Evolutionary conservation across 2,797 vertebrate species (phyloP).

Genomic region (Masticophis lateralis): DNA sequence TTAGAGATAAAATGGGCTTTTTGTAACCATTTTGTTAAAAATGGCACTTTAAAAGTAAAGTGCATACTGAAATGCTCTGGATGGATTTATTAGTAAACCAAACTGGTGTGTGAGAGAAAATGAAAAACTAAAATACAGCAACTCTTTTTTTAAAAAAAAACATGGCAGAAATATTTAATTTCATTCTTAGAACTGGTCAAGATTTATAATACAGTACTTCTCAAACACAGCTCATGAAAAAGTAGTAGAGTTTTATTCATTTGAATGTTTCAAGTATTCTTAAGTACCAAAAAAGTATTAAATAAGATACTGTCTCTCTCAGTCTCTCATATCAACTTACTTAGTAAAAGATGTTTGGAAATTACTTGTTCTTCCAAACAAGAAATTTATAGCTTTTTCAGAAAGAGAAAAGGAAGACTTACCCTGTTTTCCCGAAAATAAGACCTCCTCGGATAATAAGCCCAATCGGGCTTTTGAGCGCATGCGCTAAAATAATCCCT

Average conservation of each 20-base stretch:
- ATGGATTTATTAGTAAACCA: accelerated
- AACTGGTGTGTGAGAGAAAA: background rate
- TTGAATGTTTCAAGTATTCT: background rate
- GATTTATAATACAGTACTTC: background rate
- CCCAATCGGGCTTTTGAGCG: too few species aligned
- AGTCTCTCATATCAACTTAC: background rate
- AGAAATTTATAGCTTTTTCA: background rate
- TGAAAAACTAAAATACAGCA: background rate
- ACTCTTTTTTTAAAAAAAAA: background rate
- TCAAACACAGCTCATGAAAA: background rate
- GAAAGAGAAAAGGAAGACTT: background rate
- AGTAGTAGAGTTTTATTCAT: background rate
- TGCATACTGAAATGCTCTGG: background rate
- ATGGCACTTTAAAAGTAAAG: accelerated
- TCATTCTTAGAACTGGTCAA: background rate
- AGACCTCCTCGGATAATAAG: too few species aligned
- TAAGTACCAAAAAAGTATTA: background rate
- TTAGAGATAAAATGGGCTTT: background rate
- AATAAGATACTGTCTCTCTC: background rate
- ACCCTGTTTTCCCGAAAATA: too few species aligned
- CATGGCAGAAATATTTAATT: background rate
- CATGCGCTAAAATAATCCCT: too few species aligned
- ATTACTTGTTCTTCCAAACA: background rate
- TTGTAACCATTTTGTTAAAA: background rate
- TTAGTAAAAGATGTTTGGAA: background rate